These are phyloP conservation scores for Entomyzon cyanotis DNA, from an alignment of 2,113 vertebrate genomes.

Conservation along the genomic window DNA sequence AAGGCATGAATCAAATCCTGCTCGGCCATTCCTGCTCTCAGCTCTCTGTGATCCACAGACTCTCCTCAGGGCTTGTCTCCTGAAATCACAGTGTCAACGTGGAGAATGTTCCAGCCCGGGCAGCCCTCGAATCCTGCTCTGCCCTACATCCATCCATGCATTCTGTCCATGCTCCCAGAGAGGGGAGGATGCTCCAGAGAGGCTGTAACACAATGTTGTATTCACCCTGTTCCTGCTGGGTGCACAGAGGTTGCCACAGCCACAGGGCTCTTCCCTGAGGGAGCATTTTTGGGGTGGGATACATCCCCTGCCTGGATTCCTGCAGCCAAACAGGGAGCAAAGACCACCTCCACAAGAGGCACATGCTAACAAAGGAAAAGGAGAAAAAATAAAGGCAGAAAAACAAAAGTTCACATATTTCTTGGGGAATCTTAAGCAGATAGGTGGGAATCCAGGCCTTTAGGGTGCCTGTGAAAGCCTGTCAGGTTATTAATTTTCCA, in stretches of 20 bases:
- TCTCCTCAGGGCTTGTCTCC: not conserved
- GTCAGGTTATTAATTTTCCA: not conserved
- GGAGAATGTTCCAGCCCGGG: not conserved
- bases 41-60: not conserved
- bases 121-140: not conserved
- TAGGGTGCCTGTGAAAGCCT: not conserved
- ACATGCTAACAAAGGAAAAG: not conserved
- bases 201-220: not conserved
- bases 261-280: not conserved
- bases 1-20: not conserved
- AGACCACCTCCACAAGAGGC: not conserved
- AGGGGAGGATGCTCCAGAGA: not conserved
- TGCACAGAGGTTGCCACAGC: not conserved
- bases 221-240: not conserved
- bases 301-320: not conserved
- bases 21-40: not conserved
- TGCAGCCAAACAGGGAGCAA: not conserved
- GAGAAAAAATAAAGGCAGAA: not conserved
- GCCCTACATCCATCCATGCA: not conserved
- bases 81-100: not conserved
- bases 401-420: not conserved
- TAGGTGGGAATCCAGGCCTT: not conserved
- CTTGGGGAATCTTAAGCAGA: not conserved
- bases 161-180: not conserved
- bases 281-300: not conserved